Evolutionary conservation across 2,113 vertebrate genomes (phyloP).

Genomic region (Alligator mississippiensis): DNA sequence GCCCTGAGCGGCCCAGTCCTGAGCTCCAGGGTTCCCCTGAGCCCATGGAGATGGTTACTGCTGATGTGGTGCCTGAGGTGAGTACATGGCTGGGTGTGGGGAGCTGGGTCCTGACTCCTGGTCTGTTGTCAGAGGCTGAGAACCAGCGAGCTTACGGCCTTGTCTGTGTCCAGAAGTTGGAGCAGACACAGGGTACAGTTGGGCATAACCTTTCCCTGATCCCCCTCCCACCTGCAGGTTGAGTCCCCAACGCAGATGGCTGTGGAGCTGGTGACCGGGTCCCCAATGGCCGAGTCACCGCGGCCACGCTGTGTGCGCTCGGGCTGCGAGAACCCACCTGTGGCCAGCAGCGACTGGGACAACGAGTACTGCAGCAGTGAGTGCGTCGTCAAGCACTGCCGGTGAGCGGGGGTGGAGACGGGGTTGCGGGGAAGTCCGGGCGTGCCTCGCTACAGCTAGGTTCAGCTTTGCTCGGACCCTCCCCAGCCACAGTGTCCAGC

Average conservation of each 20-base stretch:
- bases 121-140: too few relatives aligned
- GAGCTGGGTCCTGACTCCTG: too few relatives aligned
- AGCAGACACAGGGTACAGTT: too few relatives aligned
- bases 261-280: slow-evolving; percentile 85
- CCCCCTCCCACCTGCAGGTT: slow-evolving; percentile 48
- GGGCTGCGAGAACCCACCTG: slow-evolving; percentile 88
- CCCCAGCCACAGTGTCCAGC: too few relatives aligned
- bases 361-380: slow-evolving; percentile 93
- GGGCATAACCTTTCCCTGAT: too few relatives aligned
- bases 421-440: too few relatives aligned
- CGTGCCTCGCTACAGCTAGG: too few relatives aligned
- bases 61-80: slow-evolving; percentile 76
- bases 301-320: slow-evolving; percentile 86
- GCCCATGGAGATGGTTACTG: slow-evolving; percentile 73
- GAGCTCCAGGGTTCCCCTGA: slow-evolving; percentile 68
- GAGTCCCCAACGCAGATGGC: slow-evolving; percentile 84
- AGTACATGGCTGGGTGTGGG: not conserved
- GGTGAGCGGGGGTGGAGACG: slow-evolving; percentile 68
- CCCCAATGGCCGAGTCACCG: slow-evolving; percentile 73
- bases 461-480: too few relatives aligned
- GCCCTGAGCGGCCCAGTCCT: slow-evolving; percentile 52
- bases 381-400: slow-evolving; percentile 93
- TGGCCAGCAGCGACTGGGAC: slow-evolving; percentile 92
- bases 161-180: too few relatives aligned
- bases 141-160: too few relatives aligned